phyloP scores from a whole-genome alignment of 1,140 invertebrate species.

The Lasioglossum albipes region DNA sequence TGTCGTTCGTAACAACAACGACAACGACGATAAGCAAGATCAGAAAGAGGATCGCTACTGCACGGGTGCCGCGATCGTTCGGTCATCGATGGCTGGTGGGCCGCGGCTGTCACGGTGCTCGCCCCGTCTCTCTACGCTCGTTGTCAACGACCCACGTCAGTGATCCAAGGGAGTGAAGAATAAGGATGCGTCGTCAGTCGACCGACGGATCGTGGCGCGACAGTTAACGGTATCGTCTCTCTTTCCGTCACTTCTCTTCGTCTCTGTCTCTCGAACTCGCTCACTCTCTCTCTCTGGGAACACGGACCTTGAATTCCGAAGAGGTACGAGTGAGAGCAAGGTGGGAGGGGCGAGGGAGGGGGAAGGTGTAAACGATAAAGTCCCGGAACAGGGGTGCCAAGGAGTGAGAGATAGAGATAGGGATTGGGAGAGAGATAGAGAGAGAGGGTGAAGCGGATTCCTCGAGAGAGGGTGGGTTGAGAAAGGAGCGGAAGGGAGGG shows the following conservation, averaged over 20 bases:
- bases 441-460: not conserved
- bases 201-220: conserved; percentile 39
- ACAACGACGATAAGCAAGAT: no score
- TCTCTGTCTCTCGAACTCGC: not conserved
- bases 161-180: conserved; percentile 45
- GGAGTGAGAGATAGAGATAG: not conserved
- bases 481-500: not conserved
- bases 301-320: not conserved
- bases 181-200: conserved; percentile 29
- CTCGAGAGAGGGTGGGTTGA: conserved; percentile 1
- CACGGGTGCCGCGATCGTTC: not conserved
- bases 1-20: conserved; percentile 27
- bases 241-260: no score
- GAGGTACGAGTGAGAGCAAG: not conserved
- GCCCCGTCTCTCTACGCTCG: conserved; percentile 18
- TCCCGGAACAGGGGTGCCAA: not conserved
- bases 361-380: conserved; percentile 27
- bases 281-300: not conserved
- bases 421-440: not conserved
- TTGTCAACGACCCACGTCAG: conserved; percentile 19
- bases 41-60: no score
- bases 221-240: conserved; percentile 36
- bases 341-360: conserved; percentile 15
- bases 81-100: conserved; percentile 40
- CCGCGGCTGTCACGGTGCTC: conserved; percentile 22